Evolutionary conservation across 2,888 invertebrate genomes (phyloP), one percentile per base, ranked within the genome.

Genomic region (Dyspetes luteomarginatus): DNA sequence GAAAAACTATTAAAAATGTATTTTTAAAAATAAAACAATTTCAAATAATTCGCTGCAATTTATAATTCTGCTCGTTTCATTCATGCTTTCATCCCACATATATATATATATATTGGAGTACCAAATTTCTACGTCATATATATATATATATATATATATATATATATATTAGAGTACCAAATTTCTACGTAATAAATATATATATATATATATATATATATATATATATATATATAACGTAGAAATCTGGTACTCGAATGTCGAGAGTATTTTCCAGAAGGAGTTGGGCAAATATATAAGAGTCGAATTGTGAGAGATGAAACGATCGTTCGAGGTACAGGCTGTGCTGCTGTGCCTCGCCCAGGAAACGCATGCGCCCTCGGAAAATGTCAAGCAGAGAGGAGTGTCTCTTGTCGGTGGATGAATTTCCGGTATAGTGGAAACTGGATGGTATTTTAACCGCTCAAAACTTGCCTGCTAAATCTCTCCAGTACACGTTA

Each of bases 291-390:
- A 76, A 73, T 30, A 67, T 24, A 24, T 24, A 67, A 50, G 69
- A 62, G 60, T 15, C 28, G 60, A 72, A 26, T 17, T 60, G 12
- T n/a, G 43, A 17, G 52, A 48, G 55, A 71, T 43, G 76, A 62
- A 64, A 52, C 68, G 73, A 69, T 81, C 72, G 76, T 73, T 68
- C 30, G 71, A 72, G 72, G n/a, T 74, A 19, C 48, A 12, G 43
- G n/a, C 58, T 30, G 36, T 9, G 30, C 30, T 43, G 4, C 36
- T 17, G 67, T 45, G 69, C 58, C 67, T 76, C 76, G 72, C 76
- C 76, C 68, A 72, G 64, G 62, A 43, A 62, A 56, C 81, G 73
- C 81, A 56, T 68, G 81, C 81, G 81, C 68, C 22, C 72, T 76
- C 22, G 19, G 45, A 55, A 48, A 76, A 67, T 62, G 75, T 80